Base-by-base conservation (phyloP, 1,140 invertebrate species). In the Drosophila takahashii region DNA sequence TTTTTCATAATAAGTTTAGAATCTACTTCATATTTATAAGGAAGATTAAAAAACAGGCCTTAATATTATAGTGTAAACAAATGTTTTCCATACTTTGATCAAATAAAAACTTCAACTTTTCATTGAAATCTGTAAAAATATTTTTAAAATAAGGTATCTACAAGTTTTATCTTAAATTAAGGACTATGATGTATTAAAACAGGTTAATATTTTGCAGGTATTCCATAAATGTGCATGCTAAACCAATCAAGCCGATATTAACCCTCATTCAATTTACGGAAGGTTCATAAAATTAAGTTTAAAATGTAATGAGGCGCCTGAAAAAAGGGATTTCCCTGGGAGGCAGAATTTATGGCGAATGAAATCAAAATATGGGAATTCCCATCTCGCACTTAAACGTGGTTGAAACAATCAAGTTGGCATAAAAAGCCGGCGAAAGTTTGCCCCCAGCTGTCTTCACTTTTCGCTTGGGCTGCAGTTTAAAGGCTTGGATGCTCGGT, bases 351-450 rank as follows among this genome's bases (percentile, higher is more conserved):
- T 69, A 70, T 70, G 64, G 50, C 11, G 56, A 70, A 70, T 70
- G 64, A 70, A 69, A 69, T 70, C 48, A 69, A 70, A 70, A 44
- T 70, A 54, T 70, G 59, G 41, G 59, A 66, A 37, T 69, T 67
- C 41, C 62, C 66, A 44, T 32, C 47, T 52, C 39, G 66, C 26
- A 50, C 44, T 64, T 62, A 66, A 70, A 56, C 10, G 42, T 7
- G 8, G 36, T 34, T 64, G 42, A 70, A 70, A 70, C 64, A 70
- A 70, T 70, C 50, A 56, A 70, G 65, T n/a, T 39, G 34, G 34
- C 42, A 45, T 48, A 57, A 48, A 69, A 70, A 70, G 32, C 34
- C 36, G 64, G 32, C 50, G 41, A 53, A 54, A 56, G 64, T 70
- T 27, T 8, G 22, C 22, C 26, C 47, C 47, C 47, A 29, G 27